A percentile compares a stretch with the other conserved stretches of the same genome.
Conservation (phyloP, 1,140 invertebrate genomes). For the Drosophila melanica region DNA sequence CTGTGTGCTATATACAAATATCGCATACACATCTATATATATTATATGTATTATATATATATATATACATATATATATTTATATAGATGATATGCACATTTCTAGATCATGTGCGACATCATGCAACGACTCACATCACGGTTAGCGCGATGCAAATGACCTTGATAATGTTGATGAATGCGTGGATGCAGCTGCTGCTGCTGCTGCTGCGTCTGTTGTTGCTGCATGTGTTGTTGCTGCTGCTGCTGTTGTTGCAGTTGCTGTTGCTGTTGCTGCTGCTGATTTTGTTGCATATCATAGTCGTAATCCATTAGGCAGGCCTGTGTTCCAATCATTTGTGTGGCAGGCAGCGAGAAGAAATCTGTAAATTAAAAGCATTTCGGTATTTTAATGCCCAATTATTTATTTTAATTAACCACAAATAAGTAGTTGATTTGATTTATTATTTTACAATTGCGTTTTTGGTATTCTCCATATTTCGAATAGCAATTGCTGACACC, state of each 20-base stretch:
- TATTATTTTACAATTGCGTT: conserved; percentile 24
- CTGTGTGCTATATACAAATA: conserved; percentile 26
- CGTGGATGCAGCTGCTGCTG: conserved; percentile 54
- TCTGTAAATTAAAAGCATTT: conserved; percentile 46
- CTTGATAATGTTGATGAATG: conserved; percentile 80
- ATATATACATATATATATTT: conserved; percentile 8
- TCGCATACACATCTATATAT: conserved; percentile 35
- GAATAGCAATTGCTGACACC: conserved; percentile 29
- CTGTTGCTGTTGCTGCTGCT: conserved; percentile 44
- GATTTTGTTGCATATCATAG: conserved; percentile 50
- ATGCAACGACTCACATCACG: conserved; percentile 84
- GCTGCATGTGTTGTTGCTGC: conserved; percentile 34
- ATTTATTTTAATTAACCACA: conserved; percentile 4
- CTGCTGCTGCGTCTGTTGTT: conserved; percentile 33
- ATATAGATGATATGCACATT: conserved; percentile 26
- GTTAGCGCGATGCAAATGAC: conserved; percentile 83
- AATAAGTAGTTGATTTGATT: neutral
- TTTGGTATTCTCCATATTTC: conserved; percentile 30
- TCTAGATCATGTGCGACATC: conserved; percentile 83
- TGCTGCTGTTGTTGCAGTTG: conserved; percentile 43
- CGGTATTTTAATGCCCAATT: too few relatives aligned
- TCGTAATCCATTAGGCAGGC: conserved; percentile 77
- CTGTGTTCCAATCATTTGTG: conserved; percentile 79
- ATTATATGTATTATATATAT: too few relatives aligned
- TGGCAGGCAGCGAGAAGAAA: conserved; percentile 78